Conservation (phyloP, 2,113 vertebrate species). For the Chiloscyllium plagiosum region DNA sequence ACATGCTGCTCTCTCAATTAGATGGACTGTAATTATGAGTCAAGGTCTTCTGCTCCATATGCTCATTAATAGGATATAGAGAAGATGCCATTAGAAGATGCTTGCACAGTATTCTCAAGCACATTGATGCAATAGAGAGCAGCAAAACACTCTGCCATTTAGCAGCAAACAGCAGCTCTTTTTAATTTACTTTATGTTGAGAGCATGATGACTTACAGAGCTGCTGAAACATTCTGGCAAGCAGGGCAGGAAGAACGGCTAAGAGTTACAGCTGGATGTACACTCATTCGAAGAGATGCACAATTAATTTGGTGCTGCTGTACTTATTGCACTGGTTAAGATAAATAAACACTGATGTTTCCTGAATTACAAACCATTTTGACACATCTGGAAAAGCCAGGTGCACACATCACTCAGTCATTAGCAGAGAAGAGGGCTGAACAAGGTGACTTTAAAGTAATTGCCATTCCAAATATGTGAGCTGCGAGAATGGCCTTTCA, state of each 20-base stretch:
- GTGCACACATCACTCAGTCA: conserved; percentile 17
- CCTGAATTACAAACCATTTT: background rate
- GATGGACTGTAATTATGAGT: conserved; percentile 24
- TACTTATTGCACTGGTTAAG: conserved; percentile 24
- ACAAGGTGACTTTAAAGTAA: conserved; percentile 33
- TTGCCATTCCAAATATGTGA: background rate
- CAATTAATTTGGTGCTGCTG: background rate
- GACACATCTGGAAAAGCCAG: conserved; percentile 32
- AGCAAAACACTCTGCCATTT: conserved; percentile 16
- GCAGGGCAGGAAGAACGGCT: background rate
- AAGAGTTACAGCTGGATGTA: background rate
- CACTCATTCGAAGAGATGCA: background rate
- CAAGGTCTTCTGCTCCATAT: conserved; percentile 36
- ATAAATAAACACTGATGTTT: conserved; percentile 33
- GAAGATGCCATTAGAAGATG: conserved; percentile 15
- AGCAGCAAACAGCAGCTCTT: background rate
- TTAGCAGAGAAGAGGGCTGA: conserved; percentile 20
- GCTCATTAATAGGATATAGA: conserved; percentile 19
- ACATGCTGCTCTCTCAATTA: conserved; percentile 19
- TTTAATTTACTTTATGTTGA: background rate
- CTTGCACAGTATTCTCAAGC: conserved; percentile 3
- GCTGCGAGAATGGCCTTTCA: background rate
- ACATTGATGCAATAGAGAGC: background rate
- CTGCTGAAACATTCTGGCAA: background rate
- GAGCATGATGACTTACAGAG: background rate